A percentile compares a stretch with the other conserved stretches of the same genome.
These are phyloP conservation scores for Zoroaster sp. DNA, from an alignment of 53 echinoderm and acorn worm genomes.

Conservation along the genomic window DNA sequence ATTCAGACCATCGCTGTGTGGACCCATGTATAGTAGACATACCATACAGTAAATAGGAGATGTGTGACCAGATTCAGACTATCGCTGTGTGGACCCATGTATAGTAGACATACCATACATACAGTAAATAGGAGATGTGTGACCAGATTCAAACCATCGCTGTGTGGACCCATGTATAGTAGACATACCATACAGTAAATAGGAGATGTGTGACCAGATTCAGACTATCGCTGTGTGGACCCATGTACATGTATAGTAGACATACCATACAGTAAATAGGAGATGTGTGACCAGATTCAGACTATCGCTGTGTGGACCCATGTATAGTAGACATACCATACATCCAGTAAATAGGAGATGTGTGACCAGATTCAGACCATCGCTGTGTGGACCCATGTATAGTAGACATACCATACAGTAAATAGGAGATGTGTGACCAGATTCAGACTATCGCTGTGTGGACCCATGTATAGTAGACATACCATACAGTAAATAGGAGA, in stretches of 20 bases:
- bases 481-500: neutral
- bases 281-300: neutral
- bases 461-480: neutral
- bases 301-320: too few relatives aligned
- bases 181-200: neutral
- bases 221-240: too few relatives aligned
- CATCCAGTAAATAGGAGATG: neutral
- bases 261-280: neutral
- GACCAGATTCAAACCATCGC: neutral
- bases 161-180: neutral
- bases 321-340: neutral
- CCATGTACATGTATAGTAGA: too few relatives aligned
- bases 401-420: neutral
- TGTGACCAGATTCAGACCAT: neutral
- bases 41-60: neutral
- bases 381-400: neutral
- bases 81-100: too few relatives aligned
- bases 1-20: too few relatives aligned
- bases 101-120: neutral
- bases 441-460: neutral
- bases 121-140: neutral
- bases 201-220: neutral
- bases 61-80: neutral
- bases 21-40: neutral
- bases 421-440: neutral